Conservation (phyloP, 2,113 vertebrate species). For the Centropristis striata region DNA sequence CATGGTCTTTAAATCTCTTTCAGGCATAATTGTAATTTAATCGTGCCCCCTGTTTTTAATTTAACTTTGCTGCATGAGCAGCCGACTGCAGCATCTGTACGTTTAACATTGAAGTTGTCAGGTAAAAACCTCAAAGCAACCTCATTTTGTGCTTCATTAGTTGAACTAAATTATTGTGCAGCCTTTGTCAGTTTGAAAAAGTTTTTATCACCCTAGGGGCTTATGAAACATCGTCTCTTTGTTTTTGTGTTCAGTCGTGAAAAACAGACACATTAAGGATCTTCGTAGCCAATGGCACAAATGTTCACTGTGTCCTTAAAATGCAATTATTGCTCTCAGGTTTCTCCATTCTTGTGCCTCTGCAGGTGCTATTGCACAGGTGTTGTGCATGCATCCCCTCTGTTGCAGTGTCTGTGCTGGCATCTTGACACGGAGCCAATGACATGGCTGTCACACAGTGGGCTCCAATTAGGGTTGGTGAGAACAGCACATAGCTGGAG, state of each 20-base stretch:
- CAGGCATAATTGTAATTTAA: conserved; percentile 30
- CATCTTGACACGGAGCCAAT: conserved; percentile 77
- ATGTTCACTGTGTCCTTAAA: conserved; percentile 25
- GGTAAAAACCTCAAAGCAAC: conserved; percentile 28
- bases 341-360: conserved; percentile 32
- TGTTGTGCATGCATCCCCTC: conserved; percentile 55
- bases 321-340: conserved; percentile 31
- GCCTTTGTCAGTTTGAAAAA: conserved; percentile 20
- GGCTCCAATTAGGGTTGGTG: conserved; percentile 79
- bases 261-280: conserved; percentile 41
- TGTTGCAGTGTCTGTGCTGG: conserved; percentile 66
- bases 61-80: conserved; percentile 18
- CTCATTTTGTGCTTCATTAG: conserved; percentile 30
- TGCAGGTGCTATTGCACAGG: conserved; percentile 57
- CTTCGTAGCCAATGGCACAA: conserved; percentile 33
- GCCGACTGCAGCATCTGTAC: not conserved
- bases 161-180: conserved; percentile 25
- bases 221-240: conserved; percentile 10
- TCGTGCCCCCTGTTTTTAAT: conserved; percentile 18
- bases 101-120: conserved; percentile 5
- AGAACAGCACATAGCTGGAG: conserved; percentile 68
- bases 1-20: conserved; percentile 15
- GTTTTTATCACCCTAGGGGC: conserved; percentile 7
- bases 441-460: conserved; percentile 76
- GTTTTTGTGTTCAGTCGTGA: not conserved